Conservation (phyloP, 2,888 invertebrate genomes). For the Scaptomyza parva region DNA sequence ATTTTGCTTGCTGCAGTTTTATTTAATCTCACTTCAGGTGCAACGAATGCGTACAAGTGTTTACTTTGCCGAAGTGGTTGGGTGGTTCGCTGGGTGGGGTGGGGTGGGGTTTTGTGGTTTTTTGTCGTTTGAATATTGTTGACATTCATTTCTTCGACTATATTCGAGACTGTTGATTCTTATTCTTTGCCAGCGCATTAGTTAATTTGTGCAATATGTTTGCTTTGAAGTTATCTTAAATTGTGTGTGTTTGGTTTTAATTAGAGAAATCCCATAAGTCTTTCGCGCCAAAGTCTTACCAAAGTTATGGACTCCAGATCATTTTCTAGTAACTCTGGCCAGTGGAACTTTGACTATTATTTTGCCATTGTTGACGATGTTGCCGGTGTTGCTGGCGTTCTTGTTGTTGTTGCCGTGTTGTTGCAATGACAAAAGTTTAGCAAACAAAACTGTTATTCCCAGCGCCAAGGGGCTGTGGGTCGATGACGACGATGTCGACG, state of each 20-base stretch:
- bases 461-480: constrained; percentile 41
- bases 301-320: constrained; percentile 19
- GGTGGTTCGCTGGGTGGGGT: too few relatives aligned
- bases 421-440: constrained; percentile 72
- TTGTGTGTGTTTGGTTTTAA: constrained; percentile 11
- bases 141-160: neutral
- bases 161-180: constrained; percentile 25
- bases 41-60: constrained; percentile 66
- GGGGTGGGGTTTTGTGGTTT: too few relatives aligned
- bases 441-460: constrained; percentile 67
- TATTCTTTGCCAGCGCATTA: constrained; percentile 2
- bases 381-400: too few relatives aligned
- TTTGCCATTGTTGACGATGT: constrained; percentile 60
- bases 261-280: constrained; percentile 15
- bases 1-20: constrained; percentile 70
- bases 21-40: constrained; percentile 79
- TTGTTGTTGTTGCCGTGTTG: too few relatives aligned
- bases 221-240: neutral
- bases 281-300: neutral
- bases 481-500: constrained; percentile 32
- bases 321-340: constrained; percentile 12
- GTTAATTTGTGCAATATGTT: constrained; percentile 14
- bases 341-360: constrained; percentile 52
- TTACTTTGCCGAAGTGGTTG: constrained; percentile 41
- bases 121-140: constrained; percentile 12